Conservation (phyloP, 2,888 invertebrate genomes). For the Diarsia dahlii region DNA sequence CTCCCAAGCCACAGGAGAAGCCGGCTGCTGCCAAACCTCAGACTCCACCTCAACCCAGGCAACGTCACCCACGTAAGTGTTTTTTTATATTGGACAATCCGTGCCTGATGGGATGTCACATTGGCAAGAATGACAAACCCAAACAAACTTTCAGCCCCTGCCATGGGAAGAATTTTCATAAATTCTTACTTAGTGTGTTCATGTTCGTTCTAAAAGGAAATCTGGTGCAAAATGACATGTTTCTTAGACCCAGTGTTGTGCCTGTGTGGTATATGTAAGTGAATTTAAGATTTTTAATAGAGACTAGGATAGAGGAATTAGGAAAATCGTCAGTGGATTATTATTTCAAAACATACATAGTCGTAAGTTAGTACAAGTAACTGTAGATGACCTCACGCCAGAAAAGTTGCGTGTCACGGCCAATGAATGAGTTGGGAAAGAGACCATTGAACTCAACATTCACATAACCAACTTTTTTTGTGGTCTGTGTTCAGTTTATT, state of each 20-base stretch:
- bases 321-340: neutral
- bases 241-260: neutral
- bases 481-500: neutral
- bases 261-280: neutral
- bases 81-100: neutral
- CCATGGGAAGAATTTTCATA: neutral
- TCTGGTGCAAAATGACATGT: neutral
- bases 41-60: constrained; percentile 53
- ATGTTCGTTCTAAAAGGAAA: no score
- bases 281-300: neutral
- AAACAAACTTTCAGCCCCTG: neutral
- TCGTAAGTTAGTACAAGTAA: neutral
- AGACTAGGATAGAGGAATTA: neutral
- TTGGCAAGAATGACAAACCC: neutral
- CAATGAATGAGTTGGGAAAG: constrained; percentile 40
- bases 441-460: constrained; percentile 47
- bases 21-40: constrained; percentile 35
- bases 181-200: neutral
- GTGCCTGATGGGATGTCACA: neutral
- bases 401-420: constrained; percentile 31
- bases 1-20: constrained; percentile 41
- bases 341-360: constrained; percentile 27
- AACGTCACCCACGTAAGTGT: constrained; percentile 78
- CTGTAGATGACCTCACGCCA: constrained; percentile 8
- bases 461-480: constrained; percentile 4